Evolutionary conservation across 1,140 invertebrate genomes (phyloP), one percentile per base, ranked within the genome.

Genomic region (Drosophila guanche): DNA sequence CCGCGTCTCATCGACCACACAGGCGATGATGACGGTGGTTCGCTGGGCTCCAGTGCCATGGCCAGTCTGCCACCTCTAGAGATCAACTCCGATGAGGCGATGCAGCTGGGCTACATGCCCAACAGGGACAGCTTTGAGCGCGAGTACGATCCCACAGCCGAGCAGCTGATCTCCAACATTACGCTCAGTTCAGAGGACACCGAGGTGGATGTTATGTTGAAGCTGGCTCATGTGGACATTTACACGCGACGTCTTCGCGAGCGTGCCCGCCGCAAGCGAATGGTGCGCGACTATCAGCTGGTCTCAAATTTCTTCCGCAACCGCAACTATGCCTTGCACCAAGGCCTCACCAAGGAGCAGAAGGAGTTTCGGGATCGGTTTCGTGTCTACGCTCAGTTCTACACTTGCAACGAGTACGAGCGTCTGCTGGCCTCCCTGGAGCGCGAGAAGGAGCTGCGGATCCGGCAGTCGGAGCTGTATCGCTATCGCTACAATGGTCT

Each of bases 111-210:
- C n/a, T 99, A 98, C 79, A 98, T 98, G 96, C 96, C 97, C 12
- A 96, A 97, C 89, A 94, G 98, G 89, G 97, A 99, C 94, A 98
- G 99, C 91, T 99, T 98, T 94, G 98, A 99, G 93, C 95, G 96
- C 91, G 97, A 98, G 92, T 97, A 96, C 92, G 97, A 98, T 91
- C 97, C 97, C 91, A 96, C 97, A 81, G 97, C 97, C 10, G 98
- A 99, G 92, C 94, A 95, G 67, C 92, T 98, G 52, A 95, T 98
- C 69, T 97, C 97, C 20, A 95, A 95, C 20, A 92, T 98, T 56
- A 94, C 95, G 40, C 89, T 96, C 3, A 96, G 95, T 77, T 92
- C 94, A 42, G 96, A 98, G 90, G 97, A 98, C 92, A 96, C 97
- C 90, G 97, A 98, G 77, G 93, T 98, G 59, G 97, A 98, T 92